These are phyloP conservation scores for Xiphophorus hellerii DNA, from an alignment of 2,113 vertebrate genomes.

Conservation along the genomic window DNA sequence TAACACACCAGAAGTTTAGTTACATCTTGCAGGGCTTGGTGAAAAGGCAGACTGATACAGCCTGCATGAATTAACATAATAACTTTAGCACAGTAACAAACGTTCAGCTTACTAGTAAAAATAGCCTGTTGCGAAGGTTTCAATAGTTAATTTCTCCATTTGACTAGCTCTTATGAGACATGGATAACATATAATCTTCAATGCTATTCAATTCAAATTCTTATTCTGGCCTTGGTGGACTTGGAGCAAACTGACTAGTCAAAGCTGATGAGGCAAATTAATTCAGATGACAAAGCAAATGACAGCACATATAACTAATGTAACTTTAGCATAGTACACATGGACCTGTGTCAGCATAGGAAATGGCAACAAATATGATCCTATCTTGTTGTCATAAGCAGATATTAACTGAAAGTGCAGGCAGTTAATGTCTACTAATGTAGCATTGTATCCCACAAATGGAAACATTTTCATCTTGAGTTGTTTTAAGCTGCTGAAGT, in stretches of 20 bases:
- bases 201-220: neutral
- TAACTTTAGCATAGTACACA: neutral
- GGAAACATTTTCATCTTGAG: neutral
- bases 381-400: neutral
- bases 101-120: neutral
- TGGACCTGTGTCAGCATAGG: neutral
- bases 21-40: neutral
- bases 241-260: neutral
- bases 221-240: neutral
- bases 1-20: neutral
- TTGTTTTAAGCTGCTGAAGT: neutral
- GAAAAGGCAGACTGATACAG: neutral
- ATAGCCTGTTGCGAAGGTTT: neutral
- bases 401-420: neutral
- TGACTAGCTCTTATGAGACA: neutral
- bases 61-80: neutral
- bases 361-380: no score
- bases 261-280: neutral
- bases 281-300: neutral
- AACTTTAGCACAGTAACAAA: no score
- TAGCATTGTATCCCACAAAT: neutral
- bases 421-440: no score
- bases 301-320: neutral
- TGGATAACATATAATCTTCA: no score
- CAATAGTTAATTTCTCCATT: neutral